Evolutionary conservation across 2,113 vertebrate genomes (phyloP).

Genomic region (Patagioenas fasciata): DNA sequence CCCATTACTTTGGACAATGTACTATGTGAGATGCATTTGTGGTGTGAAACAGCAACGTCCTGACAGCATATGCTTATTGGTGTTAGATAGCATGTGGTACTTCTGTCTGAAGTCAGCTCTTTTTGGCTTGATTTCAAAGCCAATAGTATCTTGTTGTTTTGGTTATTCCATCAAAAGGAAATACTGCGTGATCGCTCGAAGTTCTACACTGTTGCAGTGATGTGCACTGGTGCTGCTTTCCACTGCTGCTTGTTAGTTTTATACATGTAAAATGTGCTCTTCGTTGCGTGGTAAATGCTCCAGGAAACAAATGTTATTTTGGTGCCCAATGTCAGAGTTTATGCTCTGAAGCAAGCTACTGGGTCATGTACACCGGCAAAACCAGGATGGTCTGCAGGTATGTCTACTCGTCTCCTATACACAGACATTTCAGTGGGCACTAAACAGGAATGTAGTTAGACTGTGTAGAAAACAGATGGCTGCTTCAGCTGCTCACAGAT

Average conservation of each 20-base stretch:
- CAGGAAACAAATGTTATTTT: background rate
- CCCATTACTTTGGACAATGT: fast-evolving
- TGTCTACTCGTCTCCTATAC: background rate
- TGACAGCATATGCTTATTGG: background rate
- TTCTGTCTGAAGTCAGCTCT: background rate
- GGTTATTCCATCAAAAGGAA: background rate
- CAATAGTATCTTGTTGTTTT: background rate
- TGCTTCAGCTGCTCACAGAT: background rate
- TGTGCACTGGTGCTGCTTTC: background rate
- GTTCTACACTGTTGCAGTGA: background rate
- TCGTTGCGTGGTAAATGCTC: background rate
- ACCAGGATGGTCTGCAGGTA: background rate
- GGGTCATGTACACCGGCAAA: too few species aligned
- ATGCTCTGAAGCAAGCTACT: background rate
- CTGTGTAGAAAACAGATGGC: background rate
- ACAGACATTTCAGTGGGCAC: background rate
- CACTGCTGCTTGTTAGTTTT: background rate
- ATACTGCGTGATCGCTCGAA: background rate
- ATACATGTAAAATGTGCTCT: background rate
- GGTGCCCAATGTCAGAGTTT: background rate
- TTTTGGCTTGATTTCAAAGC: background rate
- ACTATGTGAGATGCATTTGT: fast-evolving
- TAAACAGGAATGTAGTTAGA: background rate
- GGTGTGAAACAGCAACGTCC: background rate
- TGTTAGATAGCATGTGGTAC: background rate